Evolutionary conservation across 2,113 vertebrate genomes (phyloP).

Genomic region (Sinocyclocheilus anophthalmus): DNA sequence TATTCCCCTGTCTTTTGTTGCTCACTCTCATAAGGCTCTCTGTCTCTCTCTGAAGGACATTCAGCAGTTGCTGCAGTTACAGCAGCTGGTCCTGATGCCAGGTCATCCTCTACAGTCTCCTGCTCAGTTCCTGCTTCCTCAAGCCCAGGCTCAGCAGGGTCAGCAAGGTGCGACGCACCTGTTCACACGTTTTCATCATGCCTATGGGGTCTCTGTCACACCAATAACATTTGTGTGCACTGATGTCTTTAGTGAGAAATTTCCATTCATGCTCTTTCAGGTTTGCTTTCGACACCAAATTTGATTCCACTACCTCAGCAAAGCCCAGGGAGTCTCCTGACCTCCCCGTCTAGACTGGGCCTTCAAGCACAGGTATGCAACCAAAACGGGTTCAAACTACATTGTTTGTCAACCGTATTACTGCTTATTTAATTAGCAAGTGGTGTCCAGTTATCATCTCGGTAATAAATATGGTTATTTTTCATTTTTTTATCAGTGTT

Average conservation of each 20-base stretch:
- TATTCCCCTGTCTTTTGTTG: background rate
- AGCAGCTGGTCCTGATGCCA: constrained; percentile 88
- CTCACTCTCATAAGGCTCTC: constrained; percentile 8
- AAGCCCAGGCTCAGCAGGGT: constrained; percentile 82
- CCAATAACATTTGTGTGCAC: background rate
- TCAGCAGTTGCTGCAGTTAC: constrained; percentile 89
- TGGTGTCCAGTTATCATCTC: background rate
- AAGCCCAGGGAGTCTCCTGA: constrained; percentile 83
- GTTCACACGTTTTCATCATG: background rate
- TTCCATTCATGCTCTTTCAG: constrained; percentile 60
- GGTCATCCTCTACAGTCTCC: constrained; percentile 86
- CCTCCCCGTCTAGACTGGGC: constrained; percentile 80
- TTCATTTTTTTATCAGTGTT: background rate
- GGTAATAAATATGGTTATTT: background rate
- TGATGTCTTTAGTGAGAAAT: background rate
- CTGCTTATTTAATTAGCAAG: background rate
- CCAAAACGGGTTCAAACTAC: background rate
- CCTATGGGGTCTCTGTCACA: background rate
- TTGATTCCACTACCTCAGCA: constrained; percentile 95
- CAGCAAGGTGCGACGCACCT: constrained; percentile 78
- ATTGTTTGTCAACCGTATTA: too few relatives aligned
- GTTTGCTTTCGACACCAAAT: constrained; percentile 87
- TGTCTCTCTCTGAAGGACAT: constrained; percentile 76
- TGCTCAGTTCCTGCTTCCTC: constrained; percentile 88
- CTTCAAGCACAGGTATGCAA: constrained; percentile 84